Evolutionary conservation across 1,140 invertebrate genomes (phyloP).

Genomic region (Eriosoma lanigerum): DNA sequence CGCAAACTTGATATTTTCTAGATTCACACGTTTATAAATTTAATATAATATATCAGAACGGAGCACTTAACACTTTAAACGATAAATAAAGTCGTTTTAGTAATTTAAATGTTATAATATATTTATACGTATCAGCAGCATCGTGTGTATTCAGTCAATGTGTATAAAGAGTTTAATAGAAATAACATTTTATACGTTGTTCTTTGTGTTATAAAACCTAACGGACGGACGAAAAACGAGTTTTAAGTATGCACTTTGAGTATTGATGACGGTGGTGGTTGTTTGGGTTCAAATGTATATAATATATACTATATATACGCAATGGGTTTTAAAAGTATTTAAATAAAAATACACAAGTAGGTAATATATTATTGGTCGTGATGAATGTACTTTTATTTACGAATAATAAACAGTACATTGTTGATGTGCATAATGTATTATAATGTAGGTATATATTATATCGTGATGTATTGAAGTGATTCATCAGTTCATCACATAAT

Average conservation of each 20-base stretch:
- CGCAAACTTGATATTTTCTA: too few relatives aligned
- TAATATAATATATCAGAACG: not conserved
- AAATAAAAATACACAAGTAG: not conserved
- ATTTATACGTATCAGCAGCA: not conserved
- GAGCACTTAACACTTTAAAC: conserved; percentile 7
- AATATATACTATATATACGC: too few relatives aligned
- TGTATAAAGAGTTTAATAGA: not conserved
- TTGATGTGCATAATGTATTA: too few relatives aligned
- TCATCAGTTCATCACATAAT: not conserved
- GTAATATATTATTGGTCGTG: too few relatives aligned
- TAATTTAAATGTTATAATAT: not conserved
- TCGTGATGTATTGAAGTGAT: too few relatives aligned
- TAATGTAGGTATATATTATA: too few relatives aligned
- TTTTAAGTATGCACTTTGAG: not conserved
- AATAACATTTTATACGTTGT: not conserved
- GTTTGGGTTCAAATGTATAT: not conserved
- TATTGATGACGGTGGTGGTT: not conserved
- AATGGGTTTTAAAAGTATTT: not conserved
- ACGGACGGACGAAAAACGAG: not conserved
- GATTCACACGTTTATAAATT: too few relatives aligned
- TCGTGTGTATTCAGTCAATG: not conserved
- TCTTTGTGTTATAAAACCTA: too few relatives aligned
- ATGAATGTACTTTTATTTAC: too few relatives aligned
- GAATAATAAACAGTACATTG: too few relatives aligned
- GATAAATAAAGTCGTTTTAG: not conserved